Conservation (phyloP, 2,797 vertebrate genomes). For the Corythornis leucogaster region DNA sequence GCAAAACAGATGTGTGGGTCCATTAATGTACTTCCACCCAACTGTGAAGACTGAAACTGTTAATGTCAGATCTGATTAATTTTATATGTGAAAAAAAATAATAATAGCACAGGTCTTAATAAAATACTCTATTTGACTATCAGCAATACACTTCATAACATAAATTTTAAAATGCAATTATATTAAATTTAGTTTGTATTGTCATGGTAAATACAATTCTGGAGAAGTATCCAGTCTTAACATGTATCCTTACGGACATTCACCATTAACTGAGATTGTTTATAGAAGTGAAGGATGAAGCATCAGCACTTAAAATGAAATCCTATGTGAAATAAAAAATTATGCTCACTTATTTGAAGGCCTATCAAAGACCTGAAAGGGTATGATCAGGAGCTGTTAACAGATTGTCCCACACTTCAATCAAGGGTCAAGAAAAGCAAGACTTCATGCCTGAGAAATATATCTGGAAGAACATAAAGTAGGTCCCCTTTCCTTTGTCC, state of each 20-base stretch:
- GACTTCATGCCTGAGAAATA: not conserved
- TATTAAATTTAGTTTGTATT: not conserved
- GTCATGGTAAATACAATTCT: not conserved
- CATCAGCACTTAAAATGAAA: not conserved
- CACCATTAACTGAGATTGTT: not conserved
- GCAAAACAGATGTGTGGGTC: constrained; percentile 7
- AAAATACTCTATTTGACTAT: not conserved
- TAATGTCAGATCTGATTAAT: constrained; percentile 5
- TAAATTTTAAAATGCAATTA: not conserved
- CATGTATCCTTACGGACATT: not conserved
- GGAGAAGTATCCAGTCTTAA: not conserved
- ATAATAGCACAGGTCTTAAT: not conserved
- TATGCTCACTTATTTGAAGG: not conserved
- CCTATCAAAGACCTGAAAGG: not conserved
- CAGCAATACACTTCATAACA: not conserved
- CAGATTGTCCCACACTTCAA: not conserved
- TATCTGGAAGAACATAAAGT: not conserved
- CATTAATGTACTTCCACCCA: not conserved
- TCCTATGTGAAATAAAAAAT: not conserved
- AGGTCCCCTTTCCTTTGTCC: not conserved
- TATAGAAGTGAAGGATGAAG: not conserved
- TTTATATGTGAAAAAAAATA: not conserved
- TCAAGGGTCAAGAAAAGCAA: not conserved
- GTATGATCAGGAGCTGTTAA: not conserved
- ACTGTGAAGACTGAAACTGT: not conserved